phyloP scores from a whole-genome alignment of 2,888 invertebrate species.

The Agrypnus murinus region DNA sequence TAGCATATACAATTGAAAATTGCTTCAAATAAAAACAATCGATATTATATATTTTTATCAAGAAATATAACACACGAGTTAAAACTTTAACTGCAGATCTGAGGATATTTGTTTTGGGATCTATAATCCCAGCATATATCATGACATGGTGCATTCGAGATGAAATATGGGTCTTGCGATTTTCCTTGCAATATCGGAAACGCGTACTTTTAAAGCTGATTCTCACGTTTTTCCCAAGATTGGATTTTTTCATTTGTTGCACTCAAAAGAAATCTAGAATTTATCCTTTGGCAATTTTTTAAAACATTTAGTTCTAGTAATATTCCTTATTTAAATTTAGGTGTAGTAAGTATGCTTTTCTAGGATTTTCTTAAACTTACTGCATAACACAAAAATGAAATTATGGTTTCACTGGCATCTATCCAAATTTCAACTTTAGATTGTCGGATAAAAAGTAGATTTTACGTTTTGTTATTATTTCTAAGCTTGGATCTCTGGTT shows the following conservation, averaged over 20 bases:
- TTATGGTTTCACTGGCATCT: conserved; percentile 20
- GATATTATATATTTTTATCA: conserved; percentile 22
- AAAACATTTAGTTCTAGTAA: no score
- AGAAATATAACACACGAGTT: conserved; percentile 15
- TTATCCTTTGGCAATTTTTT: neutral
- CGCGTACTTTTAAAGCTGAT: conserved; percentile 12
- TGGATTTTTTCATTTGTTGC: neutral
- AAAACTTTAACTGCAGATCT: conserved; percentile 30
- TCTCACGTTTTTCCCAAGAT: neutral
- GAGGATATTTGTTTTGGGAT: conserved; percentile 26
- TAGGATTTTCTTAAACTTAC: neutral
- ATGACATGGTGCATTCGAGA: conserved; percentile 22
- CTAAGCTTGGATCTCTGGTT: neutral
- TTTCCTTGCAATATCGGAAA: conserved; percentile 20
- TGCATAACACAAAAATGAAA: conserved; percentile 23
- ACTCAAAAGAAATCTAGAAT: neutral
- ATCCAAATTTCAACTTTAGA: conserved; percentile 4
- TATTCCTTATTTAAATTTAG: neutral
- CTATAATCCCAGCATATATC: conserved; percentile 23
- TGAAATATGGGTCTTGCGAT: conserved; percentile 20
- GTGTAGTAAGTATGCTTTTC: conserved; percentile 2
- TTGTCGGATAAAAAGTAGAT: neutral
- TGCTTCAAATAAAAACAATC: conserved; percentile 2
- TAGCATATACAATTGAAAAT: neutral
- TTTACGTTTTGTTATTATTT: conserved; percentile 9